Base-by-base conservation (phyloP, 2,113 vertebrate genomes). In the Thomomys bottae region DNA sequence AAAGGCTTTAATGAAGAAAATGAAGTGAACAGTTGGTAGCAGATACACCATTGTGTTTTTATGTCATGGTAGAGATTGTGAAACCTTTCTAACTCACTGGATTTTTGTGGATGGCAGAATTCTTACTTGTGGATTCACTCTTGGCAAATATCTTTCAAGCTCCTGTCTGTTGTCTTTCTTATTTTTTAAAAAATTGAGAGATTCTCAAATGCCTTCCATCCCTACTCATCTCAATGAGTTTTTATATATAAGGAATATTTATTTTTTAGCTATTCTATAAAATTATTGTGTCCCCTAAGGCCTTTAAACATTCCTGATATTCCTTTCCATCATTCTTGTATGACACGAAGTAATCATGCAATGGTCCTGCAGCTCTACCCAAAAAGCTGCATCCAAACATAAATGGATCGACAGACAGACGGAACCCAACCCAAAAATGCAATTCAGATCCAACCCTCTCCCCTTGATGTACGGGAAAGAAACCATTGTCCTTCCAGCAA, bases 281-380 rank as follows among this genome's bases (percentile, higher is more conserved):
- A n/a, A n/a, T n/a, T n/a, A n/a, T n/a, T n/a, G n/a, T n/a, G n/a
- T 96, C 95, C 92, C 49, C 87, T 42, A 89, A 95, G 92, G 96
- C 95, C 89, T 96, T 97, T 96, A 96, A 93, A 92, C 94, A 96
- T 95, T 91, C 94, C 93, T 91, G 23, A 0, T 8, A 0, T 94
- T 94, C 85, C 70, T 94, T 89, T 85, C 90, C 7, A 80, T 76
- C 89, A 0, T 91, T 84, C 57, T 88, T 96, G 89, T 86, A 67
- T 75, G 76, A 80, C 76, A 91, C 91, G 66, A 92, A 81, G 88
- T 82, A 64, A 72, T 86, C 73, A 91, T 92, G 93, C 91, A 54
- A 70, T 8, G 63, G 84, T 71, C 49, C 87, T 77, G 59, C 54
- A 95, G 96, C 78, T 1, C 10, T 64, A 81, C 68, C 76, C 83